Evolutionary conservation across 1,140 invertebrate genomes (phyloP), one percentile per base, ranked within the genome.

Genomic region (Phortica variegata): DNA sequence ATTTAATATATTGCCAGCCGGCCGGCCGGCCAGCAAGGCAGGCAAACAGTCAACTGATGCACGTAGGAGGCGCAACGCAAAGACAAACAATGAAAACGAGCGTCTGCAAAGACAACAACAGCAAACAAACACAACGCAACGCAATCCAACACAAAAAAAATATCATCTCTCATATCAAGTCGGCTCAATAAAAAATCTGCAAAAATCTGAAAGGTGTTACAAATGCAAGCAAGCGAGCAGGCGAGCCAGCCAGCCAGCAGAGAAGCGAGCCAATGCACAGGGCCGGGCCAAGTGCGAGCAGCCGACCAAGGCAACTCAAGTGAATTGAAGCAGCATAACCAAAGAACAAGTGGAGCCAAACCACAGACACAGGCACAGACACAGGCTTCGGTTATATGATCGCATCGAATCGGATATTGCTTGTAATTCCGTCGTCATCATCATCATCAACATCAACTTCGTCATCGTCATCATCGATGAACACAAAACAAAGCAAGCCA

Each of bases 141-240:
- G 33, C 16, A 34, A 34, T 10, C 33, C 16, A 15, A 4, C 33
- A 34, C 13, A 38, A 38, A 8, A 38, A 34, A n/a, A 15, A n/a
- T 34, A 4, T 4, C 32, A 34, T 26, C n/a, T n/a, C 5, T 26
- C 23, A 26, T 6, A n/a, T 34, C 32, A 15, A 34, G 6, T 34
- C 32, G 32, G 4, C 32, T 34, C 32, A 15, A 34, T 34, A 15
- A 4, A 38, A 16, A 10, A 16, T 16, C 36, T 19, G 18, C 16
- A 16, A 10, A 63, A 63, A 66, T 26, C 63, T 68, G 63, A 68
- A 68, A 68, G 63, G 63, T 68, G 63, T 68, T 68, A 63, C 63
- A 59, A 68, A 38, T 56, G 54, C 54, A 51, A 5, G 10, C 5
- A 5, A 26, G 10, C 23, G 10, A 26, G 23, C 23, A n/a, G n/a